phyloP scores from a whole-genome alignment of 2,888 invertebrate genomes.

The Andrena dorsata region DNA sequence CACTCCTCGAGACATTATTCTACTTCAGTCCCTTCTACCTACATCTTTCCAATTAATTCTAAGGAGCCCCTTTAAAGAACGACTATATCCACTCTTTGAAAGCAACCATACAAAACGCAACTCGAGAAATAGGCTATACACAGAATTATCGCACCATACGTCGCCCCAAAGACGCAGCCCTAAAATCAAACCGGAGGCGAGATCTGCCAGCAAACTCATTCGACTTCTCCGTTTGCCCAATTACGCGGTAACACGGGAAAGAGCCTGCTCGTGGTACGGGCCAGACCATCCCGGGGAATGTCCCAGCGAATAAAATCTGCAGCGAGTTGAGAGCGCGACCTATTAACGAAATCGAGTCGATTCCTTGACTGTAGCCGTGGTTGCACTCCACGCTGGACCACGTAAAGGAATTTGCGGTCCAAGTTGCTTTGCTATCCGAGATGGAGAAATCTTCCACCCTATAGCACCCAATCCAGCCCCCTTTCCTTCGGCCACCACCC shows the following conservation, averaged over 20 bases:
- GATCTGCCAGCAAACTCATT: not conserved
- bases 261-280: constrained; percentile 9
- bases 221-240: not conserved
- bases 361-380: constrained; percentile 64
- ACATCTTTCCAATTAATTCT: no score
- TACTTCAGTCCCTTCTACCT: no score
- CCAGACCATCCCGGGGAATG: not conserved
- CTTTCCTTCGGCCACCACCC: constrained; percentile 55
- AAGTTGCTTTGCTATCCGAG: constrained; percentile 76
- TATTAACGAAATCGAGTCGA: constrained; percentile 73
- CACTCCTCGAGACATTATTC: no score
- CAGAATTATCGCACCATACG: no score
- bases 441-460: constrained; percentile 67
- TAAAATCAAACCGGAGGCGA: no score
- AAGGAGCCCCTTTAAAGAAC: no score
- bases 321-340: constrained; percentile 70
- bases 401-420: constrained; percentile 79
- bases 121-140: not conserved
- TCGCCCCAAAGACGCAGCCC: no score
- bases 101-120: not conserved
- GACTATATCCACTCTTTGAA: no score
- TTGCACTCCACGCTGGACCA: constrained; percentile 67
- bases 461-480: constrained; percentile 59
- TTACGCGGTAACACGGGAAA: not conserved
- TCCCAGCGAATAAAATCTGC: constrained; percentile 56